Conservation (phyloP, 1,140 invertebrate genomes). For the Cyrtorhinus lividipennis region DNA sequence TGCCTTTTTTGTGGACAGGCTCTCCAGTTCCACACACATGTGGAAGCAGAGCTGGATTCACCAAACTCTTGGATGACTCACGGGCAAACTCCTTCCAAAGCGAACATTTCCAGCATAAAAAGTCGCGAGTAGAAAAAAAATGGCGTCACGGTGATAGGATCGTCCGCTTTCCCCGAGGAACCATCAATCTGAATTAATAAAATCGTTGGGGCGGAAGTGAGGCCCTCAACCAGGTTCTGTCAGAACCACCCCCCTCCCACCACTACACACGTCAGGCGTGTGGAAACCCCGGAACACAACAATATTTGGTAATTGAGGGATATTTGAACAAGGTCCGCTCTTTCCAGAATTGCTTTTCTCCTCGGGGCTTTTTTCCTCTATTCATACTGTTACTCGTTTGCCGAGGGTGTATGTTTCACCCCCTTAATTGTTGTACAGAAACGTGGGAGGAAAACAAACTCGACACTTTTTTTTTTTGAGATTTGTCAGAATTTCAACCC, state of each 20-base stretch:
- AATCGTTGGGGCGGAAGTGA: neutral
- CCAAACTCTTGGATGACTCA: no score
- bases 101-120: no score
- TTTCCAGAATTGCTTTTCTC: neutral
- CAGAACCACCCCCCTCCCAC: neutral
- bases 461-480: no score
- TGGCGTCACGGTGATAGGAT: no score
- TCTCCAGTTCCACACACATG: no score
- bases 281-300: neutral
- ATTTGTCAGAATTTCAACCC: no score
- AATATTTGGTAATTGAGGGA: neutral
- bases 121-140: no score
- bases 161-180: no score
- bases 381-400: neutral
- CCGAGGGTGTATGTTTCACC: neutral
- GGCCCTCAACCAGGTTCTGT: neutral
- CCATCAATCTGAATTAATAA: conserved; percentile 6
- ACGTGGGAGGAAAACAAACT: no score
- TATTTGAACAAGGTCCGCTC: neutral
- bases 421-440: neutral
- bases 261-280: neutral
- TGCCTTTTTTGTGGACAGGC: no score
- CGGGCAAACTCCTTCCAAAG: no score
- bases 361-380: neutral
- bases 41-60: no score